phyloP scores from a whole-genome alignment of 2,797 vertebrate species.

The Xiphophorus birchmanni region DNA sequence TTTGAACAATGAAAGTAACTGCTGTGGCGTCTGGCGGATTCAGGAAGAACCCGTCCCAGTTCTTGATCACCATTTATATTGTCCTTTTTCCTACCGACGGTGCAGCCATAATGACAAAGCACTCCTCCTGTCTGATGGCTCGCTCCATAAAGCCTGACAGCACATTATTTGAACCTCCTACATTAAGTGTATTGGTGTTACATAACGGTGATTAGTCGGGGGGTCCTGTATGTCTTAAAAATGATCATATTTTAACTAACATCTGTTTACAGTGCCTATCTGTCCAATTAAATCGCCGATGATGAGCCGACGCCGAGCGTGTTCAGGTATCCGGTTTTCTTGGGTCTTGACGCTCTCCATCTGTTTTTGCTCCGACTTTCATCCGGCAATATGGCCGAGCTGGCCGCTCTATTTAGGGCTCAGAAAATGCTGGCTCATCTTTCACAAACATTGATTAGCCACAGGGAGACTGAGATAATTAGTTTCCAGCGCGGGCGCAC shows the following conservation, averaged over 20 bases:
- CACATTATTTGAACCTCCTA: constrained; percentile 17
- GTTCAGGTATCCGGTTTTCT: constrained; percentile 34
- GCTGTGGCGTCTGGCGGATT: background rate
- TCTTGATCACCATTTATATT: background rate
- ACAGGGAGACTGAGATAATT: constrained; percentile 74
- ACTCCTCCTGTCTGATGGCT: background rate
- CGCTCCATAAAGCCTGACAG: constrained; percentile 1
- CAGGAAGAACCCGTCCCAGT: background rate
- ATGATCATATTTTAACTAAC: constrained; percentile 28
- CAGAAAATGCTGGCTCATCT: constrained; percentile 75
- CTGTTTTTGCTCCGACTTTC: constrained; percentile 59
- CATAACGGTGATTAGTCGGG: constrained; percentile 21
- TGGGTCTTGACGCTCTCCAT: constrained; percentile 49
- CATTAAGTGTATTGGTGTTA: constrained; percentile 16
- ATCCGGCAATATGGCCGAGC: constrained; percentile 50
- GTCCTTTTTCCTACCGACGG: background rate
- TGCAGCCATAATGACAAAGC: background rate
- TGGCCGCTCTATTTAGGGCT: constrained; percentile 64
- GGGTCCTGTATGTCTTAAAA: constrained; percentile 26
- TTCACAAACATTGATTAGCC: constrained; percentile 74
- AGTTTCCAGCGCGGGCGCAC: constrained; percentile 70
- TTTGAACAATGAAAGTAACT: background rate
- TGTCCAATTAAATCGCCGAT: constrained; percentile 20
- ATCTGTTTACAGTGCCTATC: constrained; percentile 30
- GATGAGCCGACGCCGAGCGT: background rate